These are phyloP conservation scores for Harpalus rubripes DNA, from an alignment of 2,888 invertebrate species.

Conservation along the genomic window DNA sequence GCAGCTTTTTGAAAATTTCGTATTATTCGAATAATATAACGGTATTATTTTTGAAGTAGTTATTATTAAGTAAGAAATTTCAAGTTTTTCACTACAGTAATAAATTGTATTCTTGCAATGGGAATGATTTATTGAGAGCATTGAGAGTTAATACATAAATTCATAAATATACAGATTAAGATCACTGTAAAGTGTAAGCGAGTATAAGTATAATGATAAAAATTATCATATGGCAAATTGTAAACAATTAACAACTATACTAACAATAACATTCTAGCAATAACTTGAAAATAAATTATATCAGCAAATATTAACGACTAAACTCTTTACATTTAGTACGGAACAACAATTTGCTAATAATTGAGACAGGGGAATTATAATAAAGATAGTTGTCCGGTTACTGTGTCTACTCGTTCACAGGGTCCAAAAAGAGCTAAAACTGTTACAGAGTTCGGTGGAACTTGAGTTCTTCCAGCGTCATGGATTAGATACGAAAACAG, in stretches of 20 bases:
- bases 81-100: too few species aligned
- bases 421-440: slow-evolving; percentile 78
- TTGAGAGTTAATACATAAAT: slow-evolving; percentile 19
- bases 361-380: slow-evolving; percentile 51
- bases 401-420: slow-evolving; percentile 76
- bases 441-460: slow-evolving; percentile 77
- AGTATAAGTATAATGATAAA: slow-evolving; percentile 35
- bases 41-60: too few species aligned
- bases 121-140: slow-evolving; percentile 26
- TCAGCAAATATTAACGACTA: slow-evolving; percentile 43
- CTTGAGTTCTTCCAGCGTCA: slow-evolving; percentile 77
- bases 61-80: too few species aligned
- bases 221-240: slow-evolving; percentile 45
- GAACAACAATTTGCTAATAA: slow-evolving; percentile 32
- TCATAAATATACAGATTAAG: slow-evolving; percentile 28
- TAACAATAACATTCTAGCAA: slow-evolving; percentile 38
- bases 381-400: slow-evolving; percentile 74
- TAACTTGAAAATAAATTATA: slow-evolving; percentile 31
- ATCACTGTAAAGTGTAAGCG: slow-evolving; percentile 30
- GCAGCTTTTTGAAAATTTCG: too few species aligned
- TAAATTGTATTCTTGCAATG: neutral
- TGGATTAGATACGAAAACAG: slow-evolving; percentile 74
- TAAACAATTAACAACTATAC: slow-evolving; percentile 69
- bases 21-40: too few species aligned
- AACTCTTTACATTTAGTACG: slow-evolving; percentile 39